Evolutionary conservation across 1,140 invertebrate genomes (phyloP).

Genomic region (Macrobrachium rosenbergii): DNA sequence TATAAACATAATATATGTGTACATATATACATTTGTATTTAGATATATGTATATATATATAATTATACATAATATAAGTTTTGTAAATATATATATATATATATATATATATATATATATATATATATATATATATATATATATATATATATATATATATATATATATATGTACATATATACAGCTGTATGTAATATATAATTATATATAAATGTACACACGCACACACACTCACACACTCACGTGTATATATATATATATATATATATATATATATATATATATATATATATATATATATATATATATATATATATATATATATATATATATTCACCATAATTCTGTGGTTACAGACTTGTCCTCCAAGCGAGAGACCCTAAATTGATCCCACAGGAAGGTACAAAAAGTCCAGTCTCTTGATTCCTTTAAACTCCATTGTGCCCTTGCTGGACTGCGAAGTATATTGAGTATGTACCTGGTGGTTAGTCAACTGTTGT

Average conservation of each 20-base stretch:
- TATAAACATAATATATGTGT: no score
- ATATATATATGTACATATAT: background rate
- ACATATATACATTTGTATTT: background rate
- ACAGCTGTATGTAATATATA: background rate
- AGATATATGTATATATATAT: background rate
- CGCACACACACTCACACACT: no score
- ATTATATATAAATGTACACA: background rate
- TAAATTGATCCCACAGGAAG: no score
- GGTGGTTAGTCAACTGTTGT: no score
- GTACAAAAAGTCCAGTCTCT: no score
- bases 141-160: background rate
- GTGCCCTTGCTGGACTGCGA: no score
- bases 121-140: background rate
- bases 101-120: background rate
- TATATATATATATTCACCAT: no score
- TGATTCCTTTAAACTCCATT: no score
- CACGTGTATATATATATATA: background rate
- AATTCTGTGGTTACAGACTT: no score
- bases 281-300: background rate
- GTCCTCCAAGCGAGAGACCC: no score
- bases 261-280: background rate
- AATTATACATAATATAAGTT: no score
- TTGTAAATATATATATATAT: background rate
- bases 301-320: background rate
- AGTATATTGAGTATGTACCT: no score